Evolutionary conservation across 2,797 vertebrate species (phyloP).

Genomic region (Trachurus trachurus): DNA sequence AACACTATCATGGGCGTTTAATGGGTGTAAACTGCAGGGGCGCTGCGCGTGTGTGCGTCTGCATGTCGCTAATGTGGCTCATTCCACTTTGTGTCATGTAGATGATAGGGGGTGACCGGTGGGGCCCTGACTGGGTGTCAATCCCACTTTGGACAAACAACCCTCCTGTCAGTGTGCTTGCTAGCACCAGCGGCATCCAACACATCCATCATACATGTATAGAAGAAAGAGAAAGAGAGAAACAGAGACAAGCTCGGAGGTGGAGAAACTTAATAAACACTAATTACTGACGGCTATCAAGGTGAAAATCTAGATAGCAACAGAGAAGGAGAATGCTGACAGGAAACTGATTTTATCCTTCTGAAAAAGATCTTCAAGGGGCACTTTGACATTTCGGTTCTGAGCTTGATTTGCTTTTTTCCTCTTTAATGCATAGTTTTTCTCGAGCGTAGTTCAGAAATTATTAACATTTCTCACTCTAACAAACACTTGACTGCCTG

Average conservation of each 20-base stretch:
- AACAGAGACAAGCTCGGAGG: neutral
- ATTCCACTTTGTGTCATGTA: slow-evolving; percentile 91
- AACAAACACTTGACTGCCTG: slow-evolving; percentile 14
- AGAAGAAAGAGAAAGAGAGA: neutral
- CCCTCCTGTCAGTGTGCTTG: slow-evolving; percentile 61
- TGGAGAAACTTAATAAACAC: slow-evolving; percentile 42
- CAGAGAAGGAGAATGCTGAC: slow-evolving; percentile 46
- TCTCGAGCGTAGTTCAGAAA: neutral
- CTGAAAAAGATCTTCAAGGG: slow-evolving; percentile 26
- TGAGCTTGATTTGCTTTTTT: neutral
- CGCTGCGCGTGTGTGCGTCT: slow-evolving; percentile 35
- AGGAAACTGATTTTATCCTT: slow-evolving; percentile 34
- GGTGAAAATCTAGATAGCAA: slow-evolving; percentile 46
- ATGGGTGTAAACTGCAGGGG: slow-evolving; percentile 72
- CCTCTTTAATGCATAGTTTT: neutral
- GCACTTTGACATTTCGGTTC: slow-evolving; percentile 40
- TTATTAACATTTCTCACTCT: neutral
- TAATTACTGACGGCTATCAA: slow-evolving; percentile 42
- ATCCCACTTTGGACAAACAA: slow-evolving; percentile 89
- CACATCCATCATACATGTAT: slow-evolving; percentile 51
- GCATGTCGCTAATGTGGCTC: slow-evolving; percentile 84
- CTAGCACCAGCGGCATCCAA: slow-evolving; percentile 35
- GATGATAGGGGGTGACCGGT: slow-evolving; percentile 79
- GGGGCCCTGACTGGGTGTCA: slow-evolving; percentile 85
- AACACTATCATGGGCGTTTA: slow-evolving; percentile 73